A percentile compares a stretch with the other conserved stretches of the same genome.
Conservation (phyloP, 1,140 invertebrate species). For the Pachyrhynchus sulphureomaculatus region DNA sequence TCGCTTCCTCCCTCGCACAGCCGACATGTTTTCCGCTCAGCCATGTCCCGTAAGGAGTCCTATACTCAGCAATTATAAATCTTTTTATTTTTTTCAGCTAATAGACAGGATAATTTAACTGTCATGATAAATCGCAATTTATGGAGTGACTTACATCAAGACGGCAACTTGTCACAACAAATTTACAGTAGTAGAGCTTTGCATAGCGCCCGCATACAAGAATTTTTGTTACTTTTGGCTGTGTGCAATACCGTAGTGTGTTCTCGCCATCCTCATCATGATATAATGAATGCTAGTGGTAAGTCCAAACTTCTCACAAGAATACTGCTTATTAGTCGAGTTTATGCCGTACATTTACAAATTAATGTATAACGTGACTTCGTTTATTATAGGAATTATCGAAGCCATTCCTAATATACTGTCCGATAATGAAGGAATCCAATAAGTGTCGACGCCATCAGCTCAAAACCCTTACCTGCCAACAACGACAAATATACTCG, state of each 20-base stretch:
- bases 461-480: slow-evolving; percentile 2
- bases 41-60: too few species aligned
- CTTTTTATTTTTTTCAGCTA: slow-evolving; percentile 10
- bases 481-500: slow-evolving; percentile 62
- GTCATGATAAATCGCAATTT: slow-evolving; percentile 67
- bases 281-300: slow-evolving; percentile 82
- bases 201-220: slow-evolving; percentile 65
- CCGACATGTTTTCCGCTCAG: too few species aligned
- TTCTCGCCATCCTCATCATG: slow-evolving; percentile 83
- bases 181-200: slow-evolving; percentile 36
- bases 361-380: too few species aligned
- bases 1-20: too few species aligned
- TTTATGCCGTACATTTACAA: too few species aligned
- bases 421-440: slow-evolving; percentile 1
- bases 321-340: not conserved
- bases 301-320: slow-evolving; percentile 8
- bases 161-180: slow-evolving; percentile 42
- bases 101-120: slow-evolving; percentile 30
- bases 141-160: slow-evolving; percentile 64
- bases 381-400: slow-evolving; percentile 52
- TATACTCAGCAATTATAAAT: too few species aligned
- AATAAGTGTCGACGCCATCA: not conserved
- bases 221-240: slow-evolving; percentile 89
- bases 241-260: slow-evolving; percentile 97
- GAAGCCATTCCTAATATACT: slow-evolving; percentile 48